A percentile compares a stretch with the other conserved stretches of the same genome.
phyloP scores from a whole-genome alignment of 37 sponge, comb jelly and placozoan genomes.

The Oscarella lobularis region DNA sequence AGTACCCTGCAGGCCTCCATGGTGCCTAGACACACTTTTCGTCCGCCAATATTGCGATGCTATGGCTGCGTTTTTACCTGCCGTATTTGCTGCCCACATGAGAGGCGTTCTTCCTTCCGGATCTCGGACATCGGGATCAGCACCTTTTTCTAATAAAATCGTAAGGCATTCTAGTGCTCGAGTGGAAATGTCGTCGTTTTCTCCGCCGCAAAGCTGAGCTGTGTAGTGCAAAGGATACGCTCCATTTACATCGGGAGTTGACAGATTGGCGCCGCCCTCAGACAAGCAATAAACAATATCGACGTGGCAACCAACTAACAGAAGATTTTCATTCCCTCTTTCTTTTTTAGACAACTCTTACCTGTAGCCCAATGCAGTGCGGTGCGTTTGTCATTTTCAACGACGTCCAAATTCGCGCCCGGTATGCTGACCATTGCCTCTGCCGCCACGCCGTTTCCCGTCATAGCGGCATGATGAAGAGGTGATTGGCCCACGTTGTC shows the following conservation, averaged over 20 bases:
- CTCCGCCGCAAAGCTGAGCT: neutral
- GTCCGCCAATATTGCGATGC: neutral
- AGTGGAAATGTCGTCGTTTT: neutral
- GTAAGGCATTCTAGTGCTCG: neutral
- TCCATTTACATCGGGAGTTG: neutral
- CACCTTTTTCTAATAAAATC: neutral
- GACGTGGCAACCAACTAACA: neutral
- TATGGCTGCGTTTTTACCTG: neutral
- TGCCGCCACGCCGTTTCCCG: neutral
- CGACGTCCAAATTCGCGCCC: neutral
- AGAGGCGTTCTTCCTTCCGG: neutral
- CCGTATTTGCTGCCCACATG: neutral
- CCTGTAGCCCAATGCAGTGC: neutral
- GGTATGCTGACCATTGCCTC: neutral
- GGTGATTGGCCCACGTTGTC: neutral
- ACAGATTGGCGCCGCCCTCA: neutral
- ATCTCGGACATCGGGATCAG: neutral
- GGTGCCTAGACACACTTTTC: neutral
- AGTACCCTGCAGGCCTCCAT: neutral
- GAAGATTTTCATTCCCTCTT: too few species aligned
- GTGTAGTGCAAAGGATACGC: neutral
- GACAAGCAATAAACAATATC: neutral
- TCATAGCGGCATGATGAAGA: neutral
- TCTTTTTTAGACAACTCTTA: neutral
- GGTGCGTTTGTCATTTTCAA: neutral